Base-by-base conservation (phyloP, 2,888 invertebrate genomes). In the Rotaria socialis region DNA sequence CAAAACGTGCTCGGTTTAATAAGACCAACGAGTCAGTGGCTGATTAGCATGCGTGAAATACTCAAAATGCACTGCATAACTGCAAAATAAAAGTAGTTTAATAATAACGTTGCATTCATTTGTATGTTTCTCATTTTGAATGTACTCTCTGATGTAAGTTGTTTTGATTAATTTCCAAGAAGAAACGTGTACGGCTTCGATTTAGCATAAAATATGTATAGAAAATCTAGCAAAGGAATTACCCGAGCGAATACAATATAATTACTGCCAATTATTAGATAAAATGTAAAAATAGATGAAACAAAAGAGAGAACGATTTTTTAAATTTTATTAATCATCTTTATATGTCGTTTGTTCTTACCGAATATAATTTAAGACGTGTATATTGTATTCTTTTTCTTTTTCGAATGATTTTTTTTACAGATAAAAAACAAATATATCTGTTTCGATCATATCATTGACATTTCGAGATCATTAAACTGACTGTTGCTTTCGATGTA, bases 41-140 rank as follows among this genome's bases (percentile, higher is more conserved):
- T 67, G 67, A 67, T 67, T 67, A 67, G 35, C 19, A 67, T 67
- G 35, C 67, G 35, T 67, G 67, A 67, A 19, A 67, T 67, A 67
- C 19, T 19, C 16, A 67, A 67, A 14, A 2, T 35, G 19, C 16
- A 11, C 35, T 35, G 19, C 16, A 11, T 24, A 19, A 27, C 14
- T 19, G 19, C 35, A 27, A 41, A 35, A 67, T 3, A 67, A 27
- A 52, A 67, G 35, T 14, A 67, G 27, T 6, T 24, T 22, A 56
- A 56, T 56, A 56, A 24, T 56, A 24, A 67, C 11, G 35, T 4
- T 8, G 24, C 22, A 24, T 56, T 56, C 7, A 14, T 24, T 7
- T 24, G 24, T 56, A 24, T 24, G 24, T 56, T 7, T 56, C 56
- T 56, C 22, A 8, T 22, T 56, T 56, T 56, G 56, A 56, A 56